Evolutionary conservation across 1,140 invertebrate species (phyloP).

Genomic region (Bathynomus jamesi): DNA sequence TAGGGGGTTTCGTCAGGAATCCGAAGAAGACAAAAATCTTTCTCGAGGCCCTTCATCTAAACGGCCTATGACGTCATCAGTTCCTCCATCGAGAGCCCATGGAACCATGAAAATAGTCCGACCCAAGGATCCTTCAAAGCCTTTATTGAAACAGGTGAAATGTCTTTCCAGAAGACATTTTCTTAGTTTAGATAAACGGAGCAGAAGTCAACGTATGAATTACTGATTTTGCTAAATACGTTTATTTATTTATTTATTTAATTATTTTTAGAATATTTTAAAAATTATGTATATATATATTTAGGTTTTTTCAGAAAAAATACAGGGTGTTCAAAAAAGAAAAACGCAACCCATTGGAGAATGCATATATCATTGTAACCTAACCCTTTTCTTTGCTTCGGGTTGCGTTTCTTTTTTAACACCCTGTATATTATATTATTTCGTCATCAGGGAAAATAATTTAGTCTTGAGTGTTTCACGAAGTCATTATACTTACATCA

Average conservation of each 20-base stretch:
- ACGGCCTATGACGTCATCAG: not conserved
- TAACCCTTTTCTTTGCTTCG: no score
- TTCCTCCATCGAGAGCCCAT: slow-evolving; percentile 19
- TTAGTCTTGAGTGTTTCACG: not conserved
- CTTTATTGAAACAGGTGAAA: slow-evolving; percentile 21
- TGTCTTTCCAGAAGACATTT: not conserved
- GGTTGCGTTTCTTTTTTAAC: no score
- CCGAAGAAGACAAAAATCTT: not conserved
- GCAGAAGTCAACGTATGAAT: not conserved
- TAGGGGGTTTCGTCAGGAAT: slow-evolving; percentile 13
- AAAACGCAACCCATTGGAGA: no score
- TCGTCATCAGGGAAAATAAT: not conserved
- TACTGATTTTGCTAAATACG: not conserved
- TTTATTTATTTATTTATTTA: no score
- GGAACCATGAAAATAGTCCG: slow-evolving; percentile 27
- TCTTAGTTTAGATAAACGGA: not conserved
- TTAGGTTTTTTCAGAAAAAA: not conserved
- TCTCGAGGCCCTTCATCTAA: not conserved
- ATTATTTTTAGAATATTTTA: not conserved
- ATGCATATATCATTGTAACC: no score
- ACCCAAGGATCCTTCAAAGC: slow-evolving; percentile 27
- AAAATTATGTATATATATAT: not conserved
- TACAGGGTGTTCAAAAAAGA: no score
- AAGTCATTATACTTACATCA: not conserved
- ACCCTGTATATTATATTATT: not conserved